Evolutionary conservation across 2,888 invertebrate species (phyloP).

Genomic region (Caenorhabditis sp.): DNA sequence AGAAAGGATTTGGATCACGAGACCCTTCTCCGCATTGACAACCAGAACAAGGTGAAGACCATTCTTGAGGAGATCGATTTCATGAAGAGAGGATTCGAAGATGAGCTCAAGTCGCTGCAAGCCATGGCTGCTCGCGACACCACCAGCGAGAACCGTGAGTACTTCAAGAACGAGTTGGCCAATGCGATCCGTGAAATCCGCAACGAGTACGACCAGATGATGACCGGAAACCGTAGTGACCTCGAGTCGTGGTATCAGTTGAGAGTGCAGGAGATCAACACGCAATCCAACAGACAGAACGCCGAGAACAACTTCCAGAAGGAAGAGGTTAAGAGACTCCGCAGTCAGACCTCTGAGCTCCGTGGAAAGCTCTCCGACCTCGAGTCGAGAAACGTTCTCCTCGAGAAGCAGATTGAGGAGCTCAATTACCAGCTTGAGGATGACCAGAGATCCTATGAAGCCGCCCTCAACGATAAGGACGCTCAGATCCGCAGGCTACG

Average conservation of each 20-base stretch:
- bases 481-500: constrained; percentile 79
- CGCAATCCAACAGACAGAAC: constrained; percentile 80
- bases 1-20: constrained; percentile 81
- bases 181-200: constrained; percentile 82
- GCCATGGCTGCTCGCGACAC: constrained; percentile 81
- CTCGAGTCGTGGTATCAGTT: constrained; percentile 81
- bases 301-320: constrained; percentile 80
- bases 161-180: constrained; percentile 82
- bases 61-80: constrained; percentile 82
- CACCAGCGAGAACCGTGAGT: constrained; percentile 82
- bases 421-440: constrained; percentile 81
- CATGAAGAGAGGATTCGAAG: constrained; percentile 81
- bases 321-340: constrained; percentile 80
- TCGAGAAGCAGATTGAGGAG: constrained; percentile 81
- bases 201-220: constrained; percentile 80
- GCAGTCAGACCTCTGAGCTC: constrained; percentile 80
- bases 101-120: constrained; percentile 81
- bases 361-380: constrained; percentile 81
- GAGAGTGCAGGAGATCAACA: constrained; percentile 82
- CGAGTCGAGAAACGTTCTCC: constrained; percentile 80
- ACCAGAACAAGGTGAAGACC: constrained; percentile 81
- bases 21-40: constrained; percentile 81
- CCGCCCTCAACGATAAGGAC: constrained; percentile 80
- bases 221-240: constrained; percentile 80
- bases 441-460: constrained; percentile 79